These are phyloP conservation scores for Pseudopleuronectes americanus DNA, from an alignment of 2,797 vertebrate genomes.

Conservation along the genomic window DNA sequence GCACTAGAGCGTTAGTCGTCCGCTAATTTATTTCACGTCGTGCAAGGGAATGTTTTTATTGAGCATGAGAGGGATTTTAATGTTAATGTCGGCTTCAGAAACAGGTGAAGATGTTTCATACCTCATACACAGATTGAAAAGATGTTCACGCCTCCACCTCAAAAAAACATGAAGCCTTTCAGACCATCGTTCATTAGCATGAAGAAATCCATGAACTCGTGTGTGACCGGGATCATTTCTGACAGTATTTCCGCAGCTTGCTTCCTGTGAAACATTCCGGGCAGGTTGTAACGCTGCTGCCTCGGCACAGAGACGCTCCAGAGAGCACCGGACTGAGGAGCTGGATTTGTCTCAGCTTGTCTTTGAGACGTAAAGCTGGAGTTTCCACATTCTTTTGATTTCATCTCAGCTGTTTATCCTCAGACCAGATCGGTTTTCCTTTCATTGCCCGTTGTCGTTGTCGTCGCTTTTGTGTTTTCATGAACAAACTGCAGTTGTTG, in stretches of 20 bases:
- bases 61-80: constrained; percentile 58
- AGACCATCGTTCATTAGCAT: constrained; percentile 1
- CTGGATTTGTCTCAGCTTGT: constrained; percentile 52
- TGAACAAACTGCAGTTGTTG: constrained; percentile 12
- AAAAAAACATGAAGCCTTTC: not conserved
- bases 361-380: constrained; percentile 30
- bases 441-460: constrained; percentile 6
- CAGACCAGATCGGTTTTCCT: not conserved
- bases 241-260: constrained; percentile 25
- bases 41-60: constrained; percentile 48
- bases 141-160: not conserved
- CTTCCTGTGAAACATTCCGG: no score
- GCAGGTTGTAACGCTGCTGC: constrained; percentile 5
- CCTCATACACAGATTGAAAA: not conserved
- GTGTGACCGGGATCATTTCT: not conserved
- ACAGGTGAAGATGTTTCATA: not conserved
- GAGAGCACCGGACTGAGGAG: not conserved
- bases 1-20: constrained; percentile 26
- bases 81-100: not conserved
- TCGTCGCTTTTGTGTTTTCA: constrained; percentile 10
- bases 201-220: not conserved
- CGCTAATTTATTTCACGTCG: constrained; percentile 56
- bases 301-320: constrained; percentile 35
- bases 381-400: constrained; percentile 33
- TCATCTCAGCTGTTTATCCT: constrained; percentile 7